phyloP scores from a whole-genome alignment of 1,140 invertebrate genomes.

The Bemisia tabaci region DNA sequence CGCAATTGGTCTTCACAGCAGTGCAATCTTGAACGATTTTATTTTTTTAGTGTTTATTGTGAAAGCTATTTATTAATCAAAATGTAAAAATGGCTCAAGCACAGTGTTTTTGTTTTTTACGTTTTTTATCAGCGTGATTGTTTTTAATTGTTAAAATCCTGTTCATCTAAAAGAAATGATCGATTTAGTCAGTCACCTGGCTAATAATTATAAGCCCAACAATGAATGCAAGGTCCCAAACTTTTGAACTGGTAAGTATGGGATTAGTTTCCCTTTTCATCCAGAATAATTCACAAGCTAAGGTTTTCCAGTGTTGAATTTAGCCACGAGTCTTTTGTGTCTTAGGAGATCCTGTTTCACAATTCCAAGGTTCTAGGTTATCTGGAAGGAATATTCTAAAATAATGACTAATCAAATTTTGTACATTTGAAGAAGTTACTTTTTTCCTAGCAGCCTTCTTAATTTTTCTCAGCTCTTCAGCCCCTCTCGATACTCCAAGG shows the following conservation, averaged over 20 bases:
- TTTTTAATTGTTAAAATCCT: background rate
- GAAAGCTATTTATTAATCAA: too few species aligned
- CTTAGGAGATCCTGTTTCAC: too few species aligned
- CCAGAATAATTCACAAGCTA: background rate
- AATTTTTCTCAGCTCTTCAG: too few species aligned
- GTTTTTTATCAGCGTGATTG: background rate
- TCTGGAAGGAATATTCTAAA: too few species aligned
- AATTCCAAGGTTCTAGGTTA: too few species aligned
- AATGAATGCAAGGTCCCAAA: slow-evolving; percentile 80
- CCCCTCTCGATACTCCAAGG: too few species aligned
- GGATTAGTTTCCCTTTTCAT: slow-evolving; percentile 24
- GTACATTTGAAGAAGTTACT: slow-evolving; percentile 4
- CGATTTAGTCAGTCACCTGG: background rate
- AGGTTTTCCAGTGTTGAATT: too few species aligned
- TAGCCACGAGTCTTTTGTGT: too few species aligned
- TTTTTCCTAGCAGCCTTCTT: slow-evolving; percentile 1
- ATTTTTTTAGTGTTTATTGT: too few species aligned
- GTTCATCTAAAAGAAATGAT: background rate
- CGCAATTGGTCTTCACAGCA: too few species aligned
- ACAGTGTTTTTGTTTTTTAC: background rate
- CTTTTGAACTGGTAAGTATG: slow-evolving; percentile 51
- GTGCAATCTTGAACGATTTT: too few species aligned
- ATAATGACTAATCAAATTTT: background rate
- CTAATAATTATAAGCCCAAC: background rate
- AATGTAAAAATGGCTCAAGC: background rate